These are phyloP conservation scores for Arvicola amphibius DNA, from an alignment of 2,797 vertebrate species.

Conservation along the genomic window DNA sequence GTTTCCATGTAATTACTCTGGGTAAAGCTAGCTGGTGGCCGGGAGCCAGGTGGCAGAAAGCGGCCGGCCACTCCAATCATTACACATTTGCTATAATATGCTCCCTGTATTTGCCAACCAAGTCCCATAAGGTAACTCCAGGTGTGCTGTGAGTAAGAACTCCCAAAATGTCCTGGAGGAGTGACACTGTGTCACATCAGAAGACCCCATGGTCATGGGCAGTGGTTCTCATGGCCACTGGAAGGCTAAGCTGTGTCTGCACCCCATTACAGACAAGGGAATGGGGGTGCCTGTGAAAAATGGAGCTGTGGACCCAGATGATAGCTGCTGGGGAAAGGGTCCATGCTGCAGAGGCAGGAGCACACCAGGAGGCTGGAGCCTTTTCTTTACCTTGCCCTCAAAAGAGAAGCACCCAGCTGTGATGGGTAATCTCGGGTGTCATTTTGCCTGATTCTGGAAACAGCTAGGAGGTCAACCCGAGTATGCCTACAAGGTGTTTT, in stretches of 20 bases:
- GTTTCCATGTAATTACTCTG: too few relatives aligned
- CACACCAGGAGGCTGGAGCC: not conserved
- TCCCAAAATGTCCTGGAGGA: not conserved
- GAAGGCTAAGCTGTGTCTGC: not conserved
- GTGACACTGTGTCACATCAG: not conserved
- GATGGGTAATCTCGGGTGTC: not conserved
- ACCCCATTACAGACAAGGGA: not conserved
- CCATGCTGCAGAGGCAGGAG: not conserved
- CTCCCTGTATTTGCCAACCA: not conserved
- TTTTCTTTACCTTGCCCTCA: not conserved
- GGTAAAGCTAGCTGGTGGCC: too few relatives aligned
- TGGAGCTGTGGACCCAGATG: not conserved
- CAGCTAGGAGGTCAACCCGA: not conserved
- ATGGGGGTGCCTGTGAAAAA: not conserved
- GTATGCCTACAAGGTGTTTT: not conserved
- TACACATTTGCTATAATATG: rapidly evolving
- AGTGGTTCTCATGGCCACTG: rapidly evolving
- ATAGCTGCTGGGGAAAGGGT: not conserved
- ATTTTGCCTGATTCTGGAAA: not conserved
- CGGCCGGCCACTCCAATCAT: too few relatives aligned
- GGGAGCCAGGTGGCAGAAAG: too few relatives aligned
- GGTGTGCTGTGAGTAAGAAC: not conserved
- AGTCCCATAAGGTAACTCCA: not conserved
- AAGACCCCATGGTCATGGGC: not conserved
- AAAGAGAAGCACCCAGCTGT: not conserved